phyloP scores from a whole-genome alignment of 2,888 invertebrate species.

The Synanthedon formicaeformis region DNA sequence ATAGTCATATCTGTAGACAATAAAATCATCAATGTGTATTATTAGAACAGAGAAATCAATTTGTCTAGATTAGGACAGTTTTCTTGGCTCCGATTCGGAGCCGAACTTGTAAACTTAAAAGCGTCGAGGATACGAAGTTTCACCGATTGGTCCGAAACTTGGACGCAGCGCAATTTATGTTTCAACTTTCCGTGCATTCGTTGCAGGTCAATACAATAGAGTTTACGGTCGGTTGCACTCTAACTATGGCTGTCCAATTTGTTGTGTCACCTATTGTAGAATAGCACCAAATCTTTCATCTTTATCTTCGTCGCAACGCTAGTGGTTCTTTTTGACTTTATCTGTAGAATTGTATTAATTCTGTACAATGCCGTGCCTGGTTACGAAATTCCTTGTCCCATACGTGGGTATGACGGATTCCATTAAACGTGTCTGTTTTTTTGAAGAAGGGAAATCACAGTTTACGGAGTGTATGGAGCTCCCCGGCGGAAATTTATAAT shows the following conservation, averaged over 20 bases:
- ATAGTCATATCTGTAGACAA: no score
- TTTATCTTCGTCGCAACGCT: no score
- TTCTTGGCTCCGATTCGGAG: not conserved
- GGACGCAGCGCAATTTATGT: slow-evolving; percentile 40
- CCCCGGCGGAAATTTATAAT: no score
- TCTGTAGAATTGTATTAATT: no score
- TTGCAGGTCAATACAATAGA: slow-evolving; percentile 38
- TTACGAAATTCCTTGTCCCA: no score
- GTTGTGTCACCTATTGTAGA: not conserved
- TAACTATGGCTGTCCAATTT: not conserved
- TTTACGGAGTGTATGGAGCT: no score
- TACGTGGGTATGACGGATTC: no score
- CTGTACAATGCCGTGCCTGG: no score
- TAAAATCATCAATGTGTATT: no score
- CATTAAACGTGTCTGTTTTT: no score
- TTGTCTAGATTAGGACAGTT: not conserved
- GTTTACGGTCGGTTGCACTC: not conserved
- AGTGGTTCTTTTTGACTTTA: no score
- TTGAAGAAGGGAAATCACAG: no score
- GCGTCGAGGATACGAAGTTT: not conserved
- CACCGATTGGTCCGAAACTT: slow-evolving; percentile 8
- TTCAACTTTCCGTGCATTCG: slow-evolving; percentile 34
- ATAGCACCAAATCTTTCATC: not conserved
- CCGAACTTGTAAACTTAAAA: not conserved
- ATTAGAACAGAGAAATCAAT: not conserved